Base-by-base conservation (phyloP, 37 sponge, comb jelly and placozoan genomes). In the Trichoplax adhaerens region DNA sequence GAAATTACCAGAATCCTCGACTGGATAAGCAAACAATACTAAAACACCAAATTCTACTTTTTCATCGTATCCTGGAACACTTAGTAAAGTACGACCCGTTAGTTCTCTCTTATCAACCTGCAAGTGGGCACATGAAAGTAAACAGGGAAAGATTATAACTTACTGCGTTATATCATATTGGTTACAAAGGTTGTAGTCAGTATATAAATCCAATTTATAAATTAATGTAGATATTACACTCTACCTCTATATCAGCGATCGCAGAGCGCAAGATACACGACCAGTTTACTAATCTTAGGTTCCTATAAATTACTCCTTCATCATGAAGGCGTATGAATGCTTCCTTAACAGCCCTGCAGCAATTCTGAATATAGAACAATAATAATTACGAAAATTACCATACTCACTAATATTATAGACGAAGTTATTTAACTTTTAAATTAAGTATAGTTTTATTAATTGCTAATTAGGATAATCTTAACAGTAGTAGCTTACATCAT, bases 61-160 rank as follows among this genome's bases (percentile, higher is more conserved):
- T 73, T 88, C 51, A 6, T 88, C 81, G 63, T 91, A 86, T 51
- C 85, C 85, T 1, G 98, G 98, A 8, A 96, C 98, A 52, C 53
- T 67, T 5, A 82, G 61, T 53, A 96, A 75, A 1, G 83, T 88
- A 2, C 89, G 79, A 5, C 98, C 98, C 0, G 74, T 51, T 70
- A 96, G 65, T 75, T 96, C 93, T 58, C 77, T 72, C 83, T 96
- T 96, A 68, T 96, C 83, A 65, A 96, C 94, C 94, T 93, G 52
- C 0, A 47, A 12, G 29, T 29, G 29, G 29, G 29, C 29, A 29
- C 29, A 29, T 29, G 29, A 29, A 29, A 29, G 29, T 29, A 29
- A 29, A 29, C 29, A 29, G 29, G 29, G 29, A 29, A 29, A 29
- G 29, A 29, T 29, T 29, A 29, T 29, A 29, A 29, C 29, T 29